These are phyloP conservation scores for Diabrotica virgifera DNA, from an alignment of 1,140 invertebrate genomes.

Conservation along the genomic window DNA sequence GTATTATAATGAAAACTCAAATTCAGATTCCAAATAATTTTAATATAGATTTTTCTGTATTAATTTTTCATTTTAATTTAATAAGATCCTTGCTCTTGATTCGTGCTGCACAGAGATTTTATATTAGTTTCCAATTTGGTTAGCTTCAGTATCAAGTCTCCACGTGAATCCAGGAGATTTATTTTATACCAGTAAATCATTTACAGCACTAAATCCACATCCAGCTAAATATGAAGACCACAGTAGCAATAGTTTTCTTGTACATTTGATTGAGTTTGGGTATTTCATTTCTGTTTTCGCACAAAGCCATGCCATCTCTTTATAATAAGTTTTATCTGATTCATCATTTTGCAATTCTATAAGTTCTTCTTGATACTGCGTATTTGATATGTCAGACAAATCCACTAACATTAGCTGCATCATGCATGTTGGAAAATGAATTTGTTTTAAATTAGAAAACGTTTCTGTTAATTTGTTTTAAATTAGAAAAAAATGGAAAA, in stretches of 20 bases:
- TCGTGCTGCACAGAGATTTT: too few species aligned
- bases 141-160: constrained; percentile 13
- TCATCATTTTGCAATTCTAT: constrained; percentile 10
- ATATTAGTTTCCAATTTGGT: too few species aligned
- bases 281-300: constrained; percentile 17
- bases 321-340: constrained; percentile 4
- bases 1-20: not conserved
- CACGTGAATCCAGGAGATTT: not conserved
- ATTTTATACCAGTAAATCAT: constrained; percentile 14
- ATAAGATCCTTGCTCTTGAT: too few species aligned
- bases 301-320: constrained; percentile 9
- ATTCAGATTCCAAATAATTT: not conserved
- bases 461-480: not conserved
- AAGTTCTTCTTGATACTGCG: not conserved
- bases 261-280: constrained; percentile 12
- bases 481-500: too few species aligned
- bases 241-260: constrained; percentile 20
- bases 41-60: too few species aligned
- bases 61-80: too few species aligned
- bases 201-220: constrained; percentile 17
- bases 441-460: not conserved
- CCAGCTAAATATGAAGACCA: constrained; percentile 16
- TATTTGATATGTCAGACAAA: constrained; percentile 20
- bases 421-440: not conserved
- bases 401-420: constrained; percentile 16